Percentiles rank a stretch among this genome's conserved stretches.
Evolutionary conservation across 2,888 invertebrate species (phyloP).

Genomic region (Agrotis puta): DNA sequence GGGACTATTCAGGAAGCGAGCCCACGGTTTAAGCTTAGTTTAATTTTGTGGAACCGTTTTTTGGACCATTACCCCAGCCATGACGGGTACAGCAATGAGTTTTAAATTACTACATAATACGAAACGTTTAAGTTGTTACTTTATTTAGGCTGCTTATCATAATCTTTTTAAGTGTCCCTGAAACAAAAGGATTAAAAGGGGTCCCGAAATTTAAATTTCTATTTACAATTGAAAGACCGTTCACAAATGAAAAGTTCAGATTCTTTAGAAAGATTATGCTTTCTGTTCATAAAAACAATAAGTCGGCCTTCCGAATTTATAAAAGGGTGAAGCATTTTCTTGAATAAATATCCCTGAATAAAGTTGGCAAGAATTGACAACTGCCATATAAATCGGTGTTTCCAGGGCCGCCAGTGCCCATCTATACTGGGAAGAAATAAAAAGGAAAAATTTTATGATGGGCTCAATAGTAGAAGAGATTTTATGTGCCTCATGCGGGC

Average conservation of each 20-base stretch:
- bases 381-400: constrained; percentile 68
- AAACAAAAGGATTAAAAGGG: constrained; percentile 70
- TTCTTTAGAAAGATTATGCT: constrained; percentile 48
- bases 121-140: constrained; percentile 71
- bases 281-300: constrained; percentile 57
- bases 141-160: constrained; percentile 70
- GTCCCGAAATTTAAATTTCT: constrained; percentile 57
- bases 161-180: constrained; percentile 71
- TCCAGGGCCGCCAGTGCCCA: constrained; percentile 64
- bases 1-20: constrained; percentile 70
- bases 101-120: constrained; percentile 76
- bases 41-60: constrained; percentile 81
- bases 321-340: constrained; percentile 55
- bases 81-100: constrained; percentile 72
- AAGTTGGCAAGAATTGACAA: constrained; percentile 68
- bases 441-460: constrained; percentile 80
- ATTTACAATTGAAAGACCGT: constrained; percentile 57
- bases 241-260: constrained; percentile 53
- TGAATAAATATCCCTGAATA: constrained; percentile 67
- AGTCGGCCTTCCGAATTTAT: constrained; percentile 52
- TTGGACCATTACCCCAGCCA: constrained; percentile 76
- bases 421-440: constrained; percentile 73
- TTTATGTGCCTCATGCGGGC: constrained; percentile 79
- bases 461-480: constrained; percentile 76
- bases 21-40: constrained; percentile 76